Conservation (phyloP, 2,797 vertebrate genomes). For the Taenioides sp. region DNA sequence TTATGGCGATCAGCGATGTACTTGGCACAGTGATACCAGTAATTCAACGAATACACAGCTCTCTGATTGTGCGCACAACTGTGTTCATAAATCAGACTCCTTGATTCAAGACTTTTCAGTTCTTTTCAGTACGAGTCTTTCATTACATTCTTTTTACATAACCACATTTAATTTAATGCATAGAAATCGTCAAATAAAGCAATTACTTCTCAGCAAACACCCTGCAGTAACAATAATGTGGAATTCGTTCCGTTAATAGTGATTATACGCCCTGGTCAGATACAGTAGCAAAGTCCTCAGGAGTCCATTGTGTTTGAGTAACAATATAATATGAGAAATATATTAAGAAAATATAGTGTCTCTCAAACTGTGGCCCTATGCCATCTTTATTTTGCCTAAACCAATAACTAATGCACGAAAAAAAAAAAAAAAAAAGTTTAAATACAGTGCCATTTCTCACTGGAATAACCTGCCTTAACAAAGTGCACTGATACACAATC, state of each 20-base stretch:
- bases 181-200: slow-evolving; percentile 31
- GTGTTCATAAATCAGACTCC: no score
- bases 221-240: slow-evolving; percentile 36
- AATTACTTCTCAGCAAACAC: slow-evolving; percentile 36
- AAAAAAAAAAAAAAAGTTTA: no score
- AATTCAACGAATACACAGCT: no score
- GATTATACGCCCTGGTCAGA: slow-evolving; percentile 46
- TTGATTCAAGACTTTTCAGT: no score
- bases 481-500: no score
- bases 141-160: not conserved
- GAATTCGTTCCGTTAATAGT: slow-evolving; percentile 31
- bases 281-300: not conserved
- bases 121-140: slow-evolving; percentile 16
- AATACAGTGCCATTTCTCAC: no score
- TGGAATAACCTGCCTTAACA: no score
- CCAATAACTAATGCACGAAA: no score
- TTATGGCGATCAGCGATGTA: no score
- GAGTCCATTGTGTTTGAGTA: slow-evolving; percentile 31
- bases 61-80: no score
- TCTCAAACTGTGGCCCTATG: not conserved
- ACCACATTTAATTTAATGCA: slow-evolving; percentile 20
- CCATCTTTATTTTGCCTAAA: no score
- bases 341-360: not conserved
- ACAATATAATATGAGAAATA: not conserved
- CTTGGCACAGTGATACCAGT: no score